Evolutionary conservation across 2,888 invertebrate species (phyloP).

Genomic region (Hypsopygia costalis): DNA sequence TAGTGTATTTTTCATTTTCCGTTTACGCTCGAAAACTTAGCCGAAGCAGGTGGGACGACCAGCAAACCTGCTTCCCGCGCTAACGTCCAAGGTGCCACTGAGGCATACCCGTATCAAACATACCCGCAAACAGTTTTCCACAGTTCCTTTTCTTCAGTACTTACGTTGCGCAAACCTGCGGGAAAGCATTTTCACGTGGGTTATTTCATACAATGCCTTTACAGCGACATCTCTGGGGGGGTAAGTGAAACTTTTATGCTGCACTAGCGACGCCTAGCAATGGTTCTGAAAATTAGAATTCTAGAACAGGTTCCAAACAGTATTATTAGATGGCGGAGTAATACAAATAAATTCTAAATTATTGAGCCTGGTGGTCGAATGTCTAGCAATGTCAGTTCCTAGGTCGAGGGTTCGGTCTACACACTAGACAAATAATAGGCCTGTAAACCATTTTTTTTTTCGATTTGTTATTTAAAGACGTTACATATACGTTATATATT

Average conservation of each 20-base stretch:
- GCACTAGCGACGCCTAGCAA: slow-evolving; percentile 25
- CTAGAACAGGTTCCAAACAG: too few relatives aligned
- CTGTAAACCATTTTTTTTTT: too few relatives aligned
- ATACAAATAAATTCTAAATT: too few relatives aligned
- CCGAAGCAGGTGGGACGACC: slow-evolving; percentile 19
- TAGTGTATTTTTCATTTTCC: slow-evolving; percentile 22
- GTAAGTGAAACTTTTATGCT: slow-evolving; percentile 11
- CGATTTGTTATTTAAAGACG: too few relatives aligned
- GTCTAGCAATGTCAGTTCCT: too few relatives aligned
- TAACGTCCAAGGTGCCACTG: slow-evolving; percentile 60
- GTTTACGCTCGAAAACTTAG: slow-evolving; percentile 53
- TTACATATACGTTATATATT: too few relatives aligned
- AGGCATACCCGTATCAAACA: slow-evolving; percentile 43
- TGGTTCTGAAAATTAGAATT: too few relatives aligned
- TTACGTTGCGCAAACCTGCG: slow-evolving; percentile 62
- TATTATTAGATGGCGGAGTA: too few relatives aligned
- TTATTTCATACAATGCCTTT: slow-evolving; percentile 25
- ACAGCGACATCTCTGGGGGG: slow-evolving; percentile 38
- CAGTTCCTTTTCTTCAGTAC: slow-evolving; percentile 50
- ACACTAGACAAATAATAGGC: too few relatives aligned
- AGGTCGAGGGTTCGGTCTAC: too few relatives aligned
- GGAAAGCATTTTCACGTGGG: slow-evolving; percentile 57
- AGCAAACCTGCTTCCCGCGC: slow-evolving; percentile 33
- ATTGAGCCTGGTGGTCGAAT: too few relatives aligned
- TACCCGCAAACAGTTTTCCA: slow-evolving; percentile 52